Percentiles rank a stretch among this genome's conserved stretches.
Conservation (phyloP, 2,888 invertebrate genomes). For the Plagodis pulveraria region DNA sequence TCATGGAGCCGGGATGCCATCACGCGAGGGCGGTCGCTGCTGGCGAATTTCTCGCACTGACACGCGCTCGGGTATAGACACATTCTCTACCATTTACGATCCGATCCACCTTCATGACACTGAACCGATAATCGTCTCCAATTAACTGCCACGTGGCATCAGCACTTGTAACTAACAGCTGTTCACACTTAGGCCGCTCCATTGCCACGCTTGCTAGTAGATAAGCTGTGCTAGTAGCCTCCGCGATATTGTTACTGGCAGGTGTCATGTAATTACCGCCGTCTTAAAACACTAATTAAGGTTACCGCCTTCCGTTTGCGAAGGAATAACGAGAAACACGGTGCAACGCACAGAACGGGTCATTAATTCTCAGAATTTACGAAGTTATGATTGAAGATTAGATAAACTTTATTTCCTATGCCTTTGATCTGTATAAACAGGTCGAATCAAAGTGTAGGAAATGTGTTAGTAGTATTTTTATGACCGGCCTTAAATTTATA, state of each 20-base stretch:
- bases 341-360: conserved; percentile 44
- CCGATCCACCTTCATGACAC: conserved; percentile 50
- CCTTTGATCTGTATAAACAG: conserved; percentile 82
- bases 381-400: conserved; percentile 67
- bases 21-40: conserved; percentile 57
- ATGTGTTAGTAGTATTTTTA: conserved; percentile 82
- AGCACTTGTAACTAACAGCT: conserved; percentile 44
- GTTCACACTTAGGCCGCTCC: conserved; percentile 44
- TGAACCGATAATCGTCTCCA: conserved; percentile 49
- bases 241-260: conserved; percentile 36
- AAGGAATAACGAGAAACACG: conserved; percentile 44
- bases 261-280: conserved; percentile 40
- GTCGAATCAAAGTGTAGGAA: conserved; percentile 81
- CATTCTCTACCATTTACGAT: conserved; percentile 47
- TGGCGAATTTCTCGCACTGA: conserved; percentile 35
- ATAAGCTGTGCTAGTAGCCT: conserved; percentile 7
- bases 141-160: conserved; percentile 45
- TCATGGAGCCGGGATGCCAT: conserved; percentile 78
- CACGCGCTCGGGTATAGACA: conserved; percentile 25
- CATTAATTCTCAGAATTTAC: conserved; percentile 59
- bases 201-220: conserved; percentile 21
- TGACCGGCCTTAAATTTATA: conserved; percentile 78
- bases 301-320: conserved; percentile 33
- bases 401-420: conserved; percentile 72
- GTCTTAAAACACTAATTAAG: conserved; percentile 43